Base-by-base conservation (phyloP, 2,797 vertebrate species). In the Emys orbicularis region DNA sequence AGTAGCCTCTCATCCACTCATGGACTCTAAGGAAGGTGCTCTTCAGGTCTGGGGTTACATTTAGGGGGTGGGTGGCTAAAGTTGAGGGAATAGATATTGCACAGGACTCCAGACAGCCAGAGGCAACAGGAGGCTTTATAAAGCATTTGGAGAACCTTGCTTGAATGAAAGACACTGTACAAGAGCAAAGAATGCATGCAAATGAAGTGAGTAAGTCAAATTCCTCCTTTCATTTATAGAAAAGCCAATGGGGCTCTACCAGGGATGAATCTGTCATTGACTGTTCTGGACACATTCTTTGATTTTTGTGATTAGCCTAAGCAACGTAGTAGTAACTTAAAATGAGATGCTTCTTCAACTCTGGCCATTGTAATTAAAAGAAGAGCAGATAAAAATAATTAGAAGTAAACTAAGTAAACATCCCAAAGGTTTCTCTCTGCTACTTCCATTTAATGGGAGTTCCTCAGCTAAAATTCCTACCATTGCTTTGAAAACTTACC, bases 331-430 rank as follows among this genome's bases (percentile, higher is more conserved):
- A 53, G 53, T 27, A 89, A 79, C 0, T 0, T 31, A 57, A 31
- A 7, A 81, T 79, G 21, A 52, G 7, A 52, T 93, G 3, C 41
- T 95, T 85, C 79, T 91, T 47, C n/a, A 81, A 34, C 23, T 84
- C 11, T 53, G 49, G 27, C 27, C 90, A 79, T 92, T 57, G 29
- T 6, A 25, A 49, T 11, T 19, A 86, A 79, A 21, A 84, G 52
- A 90, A 91, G 86, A 61, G 11, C 44, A 83, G 25, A 84, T 91
- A 61, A 84, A 80, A 90, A 81, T 57, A 37, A 31, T 4, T 41
- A 56, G 6, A 3, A 21, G 8, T 59, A 59, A 68, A 68, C n/a
- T 10, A 68, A 8, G n/a, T 37, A 1, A 5, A 25, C 68, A 6
- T 92, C 76, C n/a, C 74, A 91, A 87, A 86, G 93, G 37, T 50